Evolutionary conservation across 2,113 vertebrate species (phyloP), one percentile per base, ranked within the genome.

Genomic region (Isichthys henryi): DNA sequence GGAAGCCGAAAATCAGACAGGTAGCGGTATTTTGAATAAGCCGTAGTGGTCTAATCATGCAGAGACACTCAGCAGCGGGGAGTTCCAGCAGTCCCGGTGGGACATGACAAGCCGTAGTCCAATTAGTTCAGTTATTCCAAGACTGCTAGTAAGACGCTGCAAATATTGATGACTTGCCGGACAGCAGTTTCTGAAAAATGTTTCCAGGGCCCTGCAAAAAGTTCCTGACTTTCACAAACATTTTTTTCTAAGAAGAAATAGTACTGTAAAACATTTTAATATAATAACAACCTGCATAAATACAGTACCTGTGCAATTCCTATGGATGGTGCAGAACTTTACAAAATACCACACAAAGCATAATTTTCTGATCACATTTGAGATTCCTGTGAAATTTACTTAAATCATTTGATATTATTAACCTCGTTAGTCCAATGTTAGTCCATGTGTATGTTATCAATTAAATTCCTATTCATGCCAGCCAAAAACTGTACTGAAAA

Each of bases 91-190:
- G 11, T 19, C 50, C n/a, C 13, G 0, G 11, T 13, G 48, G 50
- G 50, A 56, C 43, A 35, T 35, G 50, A 53, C 48, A 35, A 35
- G 48, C n/a, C 39, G 27, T 52, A 86, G 46, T 35, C 49, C 49
- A 86, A 52, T 86, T 86, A 86, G 21, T 56, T 53, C n/a, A 53
- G 48, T 87, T 84, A 84, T 45, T 46, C 82, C 82, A 84, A 48
- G 82, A n/a, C 82, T 84, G 82, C 19, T 48, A 84, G 82, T 11
- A 19, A 46, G 82, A 46, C 45, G 9, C 45, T 23, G 82, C 39
- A 48, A 84, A 84, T 48, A 84, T 5, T 84, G 82, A 84, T 46
- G 43, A 48, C 77, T 82, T 82, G 15, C 82, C 48, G 82, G 82
- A 84, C 45, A 84, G 80, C 80, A 84, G 45, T 84, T 84, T 83